A percentile compares a stretch with the other conserved stretches of the same genome.
Conservation (phyloP, 2,888 invertebrate species). For the Euproctis similis region DNA sequence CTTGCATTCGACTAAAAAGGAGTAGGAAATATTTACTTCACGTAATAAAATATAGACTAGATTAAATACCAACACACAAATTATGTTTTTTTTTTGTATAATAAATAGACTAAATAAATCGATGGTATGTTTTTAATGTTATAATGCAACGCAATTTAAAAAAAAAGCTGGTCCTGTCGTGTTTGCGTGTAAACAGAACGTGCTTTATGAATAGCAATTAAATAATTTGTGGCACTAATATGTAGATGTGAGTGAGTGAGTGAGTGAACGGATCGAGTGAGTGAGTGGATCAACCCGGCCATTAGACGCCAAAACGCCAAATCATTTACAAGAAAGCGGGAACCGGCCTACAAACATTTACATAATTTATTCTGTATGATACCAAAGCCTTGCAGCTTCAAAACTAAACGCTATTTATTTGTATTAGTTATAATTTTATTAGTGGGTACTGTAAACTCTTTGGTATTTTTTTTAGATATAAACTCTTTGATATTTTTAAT, state of each 20-base stretch:
- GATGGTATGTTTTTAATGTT: too few relatives aligned
- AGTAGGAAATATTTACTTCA: too few relatives aligned
- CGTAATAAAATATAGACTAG: too few relatives aligned
- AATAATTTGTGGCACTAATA: conserved; percentile 61
- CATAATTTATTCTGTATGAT: conserved; percentile 65
- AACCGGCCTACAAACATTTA: conserved; percentile 64
- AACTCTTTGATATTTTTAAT: too few relatives aligned
- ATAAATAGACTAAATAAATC: too few relatives aligned
- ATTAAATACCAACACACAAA: too few relatives aligned
- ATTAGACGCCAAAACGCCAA: conserved; percentile 65
- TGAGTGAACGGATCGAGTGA: conserved; percentile 40
- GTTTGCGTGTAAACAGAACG: conserved; percentile 39
- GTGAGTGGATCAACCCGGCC: conserved; percentile 42
- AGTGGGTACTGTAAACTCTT: too few relatives aligned
- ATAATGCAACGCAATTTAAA: too few relatives aligned
- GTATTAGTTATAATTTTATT: too few relatives aligned
- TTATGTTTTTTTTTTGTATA: too few relatives aligned
- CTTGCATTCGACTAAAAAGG: too few relatives aligned
- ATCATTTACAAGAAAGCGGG: conserved; percentile 72
- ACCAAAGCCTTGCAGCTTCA: conserved; percentile 33
- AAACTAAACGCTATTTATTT: conserved; percentile 9
- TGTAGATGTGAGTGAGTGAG: conserved; percentile 43
- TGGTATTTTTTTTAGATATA: too few relatives aligned
- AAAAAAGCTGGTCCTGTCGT: conserved; percentile 4
- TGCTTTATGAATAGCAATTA: conserved; percentile 51